Conservation (phyloP, 2,888 invertebrate genomes). For the Pandemis corylana region DNA sequence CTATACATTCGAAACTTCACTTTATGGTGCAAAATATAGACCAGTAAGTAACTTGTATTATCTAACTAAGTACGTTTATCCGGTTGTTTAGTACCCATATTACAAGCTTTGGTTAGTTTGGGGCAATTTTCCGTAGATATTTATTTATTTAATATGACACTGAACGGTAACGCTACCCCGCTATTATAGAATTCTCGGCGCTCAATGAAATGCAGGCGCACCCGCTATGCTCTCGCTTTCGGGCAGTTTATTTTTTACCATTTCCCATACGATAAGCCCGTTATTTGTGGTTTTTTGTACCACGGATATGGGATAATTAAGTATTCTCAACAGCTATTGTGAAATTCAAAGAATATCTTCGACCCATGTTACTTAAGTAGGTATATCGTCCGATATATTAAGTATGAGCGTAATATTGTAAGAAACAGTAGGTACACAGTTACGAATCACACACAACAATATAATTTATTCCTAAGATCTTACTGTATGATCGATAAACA, state of each 20-base stretch:
- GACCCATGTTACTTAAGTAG: not conserved
- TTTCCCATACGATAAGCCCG: constrained; percentile 29
- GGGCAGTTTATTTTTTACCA: constrained; percentile 37
- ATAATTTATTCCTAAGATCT: too few species aligned
- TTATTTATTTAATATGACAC: not conserved
- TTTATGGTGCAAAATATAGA: too few species aligned
- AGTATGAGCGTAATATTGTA: not conserved
- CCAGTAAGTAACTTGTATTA: too few species aligned
- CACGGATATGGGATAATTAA: constrained; percentile 24
- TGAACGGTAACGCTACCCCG: constrained; percentile 31
- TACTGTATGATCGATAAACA: too few species aligned
- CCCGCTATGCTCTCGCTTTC: constrained; percentile 39
- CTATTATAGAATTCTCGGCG: constrained; percentile 56
- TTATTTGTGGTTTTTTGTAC: constrained; percentile 20
- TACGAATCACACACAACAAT: too few species aligned
- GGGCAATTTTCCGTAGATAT: too few species aligned
- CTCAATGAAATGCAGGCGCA: constrained; percentile 64
- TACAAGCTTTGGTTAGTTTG: too few species aligned
- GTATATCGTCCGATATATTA: not conserved
- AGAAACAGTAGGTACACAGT: not conserved
- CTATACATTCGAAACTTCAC: too few species aligned
- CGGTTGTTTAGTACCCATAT: too few species aligned
- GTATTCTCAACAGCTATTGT: constrained; percentile 24
- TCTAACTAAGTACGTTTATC: too few species aligned
- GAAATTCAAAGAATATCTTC: not conserved